Evolutionary conservation across 2,888 invertebrate species (phyloP).

Genomic region (Hylaea fasciaria): DNA sequence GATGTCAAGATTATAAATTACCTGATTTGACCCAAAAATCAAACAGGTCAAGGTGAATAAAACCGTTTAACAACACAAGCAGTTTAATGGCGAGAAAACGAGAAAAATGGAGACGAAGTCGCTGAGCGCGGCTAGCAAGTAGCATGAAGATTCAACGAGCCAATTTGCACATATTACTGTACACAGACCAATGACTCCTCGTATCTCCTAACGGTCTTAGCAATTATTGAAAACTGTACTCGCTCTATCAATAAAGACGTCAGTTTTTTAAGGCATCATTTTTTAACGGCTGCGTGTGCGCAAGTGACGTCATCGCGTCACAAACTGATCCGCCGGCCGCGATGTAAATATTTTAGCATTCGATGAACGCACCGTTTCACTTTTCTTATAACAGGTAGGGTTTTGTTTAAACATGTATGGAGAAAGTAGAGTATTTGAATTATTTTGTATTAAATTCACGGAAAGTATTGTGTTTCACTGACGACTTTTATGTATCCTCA

Average conservation of each 20-base stretch:
- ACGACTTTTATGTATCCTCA: no score
- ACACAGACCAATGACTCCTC: constrained; percentile 24
- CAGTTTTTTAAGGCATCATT: no score
- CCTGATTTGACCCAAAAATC: no score
- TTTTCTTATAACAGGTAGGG: constrained; percentile 12
- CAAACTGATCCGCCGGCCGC: constrained; percentile 13
- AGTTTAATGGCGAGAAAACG: no score
- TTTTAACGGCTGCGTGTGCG: constrained; percentile 37
- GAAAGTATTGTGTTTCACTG: background rate
- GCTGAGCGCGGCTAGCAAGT: no score
- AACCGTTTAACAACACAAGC: no score
- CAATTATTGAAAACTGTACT: constrained; percentile 24
- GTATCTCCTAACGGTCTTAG: constrained; percentile 14
- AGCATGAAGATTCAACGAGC: background rate
- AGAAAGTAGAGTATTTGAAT: background rate
- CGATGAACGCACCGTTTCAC: constrained; percentile 29
- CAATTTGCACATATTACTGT: constrained; percentile 22
- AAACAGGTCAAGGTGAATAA: no score
- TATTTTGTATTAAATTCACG: background rate
- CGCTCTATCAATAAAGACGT: background rate
- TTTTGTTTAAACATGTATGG: background rate
- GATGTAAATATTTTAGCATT: constrained; percentile 22
- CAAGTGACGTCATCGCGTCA: constrained; percentile 44
- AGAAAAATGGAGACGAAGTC: no score
- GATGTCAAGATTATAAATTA: no score